Evolutionary conservation across 2,797 vertebrate genomes (phyloP), one percentile per base, ranked within the genome.

Genomic region (Acropternis orthonyx): DNA sequence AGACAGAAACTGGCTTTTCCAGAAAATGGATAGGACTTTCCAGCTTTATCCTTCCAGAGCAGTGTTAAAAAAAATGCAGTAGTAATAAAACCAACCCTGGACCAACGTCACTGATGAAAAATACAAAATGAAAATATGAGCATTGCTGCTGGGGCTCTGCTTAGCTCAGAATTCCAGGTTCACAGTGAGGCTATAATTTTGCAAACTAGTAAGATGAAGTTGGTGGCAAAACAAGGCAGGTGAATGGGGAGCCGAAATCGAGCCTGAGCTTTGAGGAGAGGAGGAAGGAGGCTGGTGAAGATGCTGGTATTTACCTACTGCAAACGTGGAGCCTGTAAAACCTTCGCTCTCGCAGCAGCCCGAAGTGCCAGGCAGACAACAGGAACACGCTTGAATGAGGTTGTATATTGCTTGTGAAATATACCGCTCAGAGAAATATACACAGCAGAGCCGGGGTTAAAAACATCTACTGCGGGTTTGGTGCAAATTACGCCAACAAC

Each of bases 381-480:
- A 83, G 75, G 19, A 81, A 68, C 88, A 91, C 76, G 71, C 91
- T 67, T 17, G 75, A 84, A 65, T 61, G 90, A 85, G 94, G 94
- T 37, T 65, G 86, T 39, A 71, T 37, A n/a, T 51, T 46, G 81
- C 72, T 86, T 58, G 82, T 52, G 81, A 49, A 71, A 73, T 80
- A 20, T 0, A 89, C 84, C 24, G 58, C 92, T 90, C 62, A 37
- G 37, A 37, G 37, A 37, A 37, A 37, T 12, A 37, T 37, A 37
- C 37, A 22, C 90, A 14, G 91, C 83, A 89, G 66, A 93, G 69
- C 89, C 3, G 15, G 93, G 71, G 89, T 86, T 69, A 76, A 74
- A 32, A 85, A 61, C 75, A 81, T 69, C 12, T 3, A 0, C 32
- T 4, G 63, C 30, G 26, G 20, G 30, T 63, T 10, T 3, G 19